phyloP scores from a whole-genome alignment of 92 coral and sea anemone species.

The Palythoa grandiflora region DNA sequence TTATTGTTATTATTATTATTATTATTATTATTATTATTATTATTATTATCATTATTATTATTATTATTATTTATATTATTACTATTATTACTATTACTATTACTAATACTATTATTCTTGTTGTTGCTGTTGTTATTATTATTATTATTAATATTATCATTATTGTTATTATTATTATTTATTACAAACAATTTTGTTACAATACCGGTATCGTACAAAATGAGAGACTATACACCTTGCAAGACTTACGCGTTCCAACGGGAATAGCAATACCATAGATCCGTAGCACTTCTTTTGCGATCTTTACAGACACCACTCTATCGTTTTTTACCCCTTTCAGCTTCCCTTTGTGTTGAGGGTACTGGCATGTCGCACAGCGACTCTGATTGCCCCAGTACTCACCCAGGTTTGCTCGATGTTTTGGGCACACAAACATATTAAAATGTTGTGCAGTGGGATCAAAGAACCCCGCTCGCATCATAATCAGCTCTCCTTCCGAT shows the following conservation, averaged over 20 bases:
- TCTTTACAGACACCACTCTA: conserved; percentile 48
- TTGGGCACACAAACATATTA: conserved; percentile 56
- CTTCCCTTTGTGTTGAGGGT: conserved; percentile 65
- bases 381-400: conserved; percentile 56
- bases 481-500: conserved; percentile 47
- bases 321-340: conserved; percentile 52
- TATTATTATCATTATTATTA: background rate
- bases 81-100: background rate
- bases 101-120: background rate
- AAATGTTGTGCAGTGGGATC: conserved; percentile 33
- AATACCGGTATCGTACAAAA: conserved; percentile 7
- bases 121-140: background rate
- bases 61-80: no score
- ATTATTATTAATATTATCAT: background rate
- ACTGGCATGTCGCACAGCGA: conserved; percentile 53
- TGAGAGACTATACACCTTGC: background rate
- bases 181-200: background rate
- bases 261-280: conserved; percentile 56
- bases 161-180: background rate
- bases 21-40: background rate
- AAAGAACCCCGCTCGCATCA: conserved; percentile 51
- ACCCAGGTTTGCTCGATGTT: conserved; percentile 66
- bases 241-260: conserved; percentile 61
- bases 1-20: background rate
- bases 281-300: conserved; percentile 48